Evolutionary conservation across 2,888 invertebrate genomes (phyloP), one percentile per base, ranked within the genome.

Genomic region (Strigamia maritima): DNA sequence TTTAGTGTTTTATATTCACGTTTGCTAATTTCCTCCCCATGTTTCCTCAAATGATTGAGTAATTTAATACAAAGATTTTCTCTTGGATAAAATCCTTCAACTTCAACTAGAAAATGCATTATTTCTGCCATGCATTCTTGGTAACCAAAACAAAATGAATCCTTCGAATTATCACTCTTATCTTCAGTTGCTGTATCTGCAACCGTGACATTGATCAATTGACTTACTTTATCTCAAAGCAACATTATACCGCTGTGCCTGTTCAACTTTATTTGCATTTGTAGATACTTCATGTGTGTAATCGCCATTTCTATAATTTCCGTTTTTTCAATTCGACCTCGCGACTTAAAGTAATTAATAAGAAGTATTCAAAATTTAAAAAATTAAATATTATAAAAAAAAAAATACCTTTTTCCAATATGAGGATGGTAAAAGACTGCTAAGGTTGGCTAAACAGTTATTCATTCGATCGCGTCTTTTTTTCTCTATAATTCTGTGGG

Each of bases 251-350:
- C 76, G n/a, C 19, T 40, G 19, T 76, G 76, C 60, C 60, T 65
- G 24, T 24, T 65, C 60, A 65, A 24, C 4, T 65, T 65, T 22
- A 65, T 65, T 24, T 86, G 86, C 22, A 83, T 83, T 82, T 96
- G 95, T 81, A 98, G 88, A 86, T 93, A 93, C 85, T 95, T 94
- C 88, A 98, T 92, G 84, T 97, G 96, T 80, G 94, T 91, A 81
- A 97, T 97, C 65, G 97, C 97, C 96, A 97, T 96, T 87, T 98
- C 97, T 80, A 98, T 97, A 81, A 98, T 97, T 88, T 98, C 97
- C 0, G 97, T 97, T 88, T 98, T 98, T 86, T 98, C 98, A 76
- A 98, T 94, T 65, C 98, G 90, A 19, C 97, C 97, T 79, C 97
- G 91, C 8, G 97, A 97, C 87, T n/a, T n/a, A n/a, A n/a, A n/a